Conservation (phyloP, 2,888 invertebrate genomes). For the Caenorhabditis imperialis region DNA sequence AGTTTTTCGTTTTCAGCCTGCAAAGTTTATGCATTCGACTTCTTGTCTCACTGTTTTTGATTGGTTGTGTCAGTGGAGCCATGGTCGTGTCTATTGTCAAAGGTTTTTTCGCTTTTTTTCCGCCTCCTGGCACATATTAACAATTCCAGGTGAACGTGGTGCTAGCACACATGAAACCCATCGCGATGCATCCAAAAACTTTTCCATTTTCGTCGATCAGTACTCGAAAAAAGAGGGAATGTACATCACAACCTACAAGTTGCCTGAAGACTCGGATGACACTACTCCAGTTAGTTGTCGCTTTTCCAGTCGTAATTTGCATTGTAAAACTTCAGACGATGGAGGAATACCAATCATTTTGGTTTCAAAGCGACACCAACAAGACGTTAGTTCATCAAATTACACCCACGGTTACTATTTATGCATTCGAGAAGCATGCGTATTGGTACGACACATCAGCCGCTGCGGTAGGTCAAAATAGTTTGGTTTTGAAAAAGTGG, state of each 20-base stretch:
- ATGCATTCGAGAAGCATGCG: conserved; percentile 47
- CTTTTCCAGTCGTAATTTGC: too few species aligned
- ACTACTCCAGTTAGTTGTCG: conserved; percentile 24
- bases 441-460: conserved; percentile 53
- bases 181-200: conserved; percentile 55
- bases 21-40: conserved; percentile 45
- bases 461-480: conserved; percentile 3
- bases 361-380: conserved; percentile 57
- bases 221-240: conserved; percentile 54
- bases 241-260: conserved; percentile 39
- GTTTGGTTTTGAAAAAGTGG: too few species aligned
- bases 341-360: conserved; percentile 52
- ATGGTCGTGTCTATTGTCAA: conserved; percentile 56
- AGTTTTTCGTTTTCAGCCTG: conserved; percentile 23
- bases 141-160: conserved; percentile 48
- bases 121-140: background rate
- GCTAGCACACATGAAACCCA: conserved; percentile 18
- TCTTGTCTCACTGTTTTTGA: conserved; percentile 39
- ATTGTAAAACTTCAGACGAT: too few species aligned
- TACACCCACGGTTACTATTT: conserved; percentile 50
- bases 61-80: conserved; percentile 53
- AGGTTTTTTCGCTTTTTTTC: conserved; percentile 29
- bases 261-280: conserved; percentile 33
- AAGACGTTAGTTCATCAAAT: conserved; percentile 53
- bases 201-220: conserved; percentile 57